A percentile compares a stretch with the other conserved stretches of the same genome.
Evolutionary conservation across 2,888 invertebrate species (phyloP).

Genomic region (Miltochrista miniata): DNA sequence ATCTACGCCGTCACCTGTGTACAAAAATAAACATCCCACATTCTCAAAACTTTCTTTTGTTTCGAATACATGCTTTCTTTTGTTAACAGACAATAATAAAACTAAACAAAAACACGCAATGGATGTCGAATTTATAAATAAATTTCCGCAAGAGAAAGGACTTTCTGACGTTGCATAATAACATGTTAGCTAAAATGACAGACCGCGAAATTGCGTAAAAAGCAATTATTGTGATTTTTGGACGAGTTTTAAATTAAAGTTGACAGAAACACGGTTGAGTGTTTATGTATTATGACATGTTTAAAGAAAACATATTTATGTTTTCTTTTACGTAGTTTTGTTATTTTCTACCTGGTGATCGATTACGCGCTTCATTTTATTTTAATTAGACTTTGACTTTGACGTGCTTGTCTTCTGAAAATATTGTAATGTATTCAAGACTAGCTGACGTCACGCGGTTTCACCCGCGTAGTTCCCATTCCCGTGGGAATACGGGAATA

Average conservation of each 20-base stretch:
- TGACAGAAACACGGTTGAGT: constrained; percentile 35
- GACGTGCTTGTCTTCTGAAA: not conserved
- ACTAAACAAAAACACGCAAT: constrained; percentile 7
- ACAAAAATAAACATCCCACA: constrained; percentile 20
- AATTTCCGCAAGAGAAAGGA: constrained; percentile 39
- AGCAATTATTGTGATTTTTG: constrained; percentile 59
- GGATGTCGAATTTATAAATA: constrained; percentile 32
- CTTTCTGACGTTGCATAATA: constrained; percentile 38
- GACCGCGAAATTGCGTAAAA: constrained; percentile 68
- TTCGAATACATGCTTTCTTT: constrained; percentile 18
- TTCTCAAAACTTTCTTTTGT: constrained; percentile 10
- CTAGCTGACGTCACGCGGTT: no score
- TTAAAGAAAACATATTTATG: no score
- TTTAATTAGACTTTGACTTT: not conserved
- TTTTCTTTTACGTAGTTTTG: constrained; percentile 30
- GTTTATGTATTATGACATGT: constrained; percentile 41
- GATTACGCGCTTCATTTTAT: not conserved
- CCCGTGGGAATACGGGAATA: no score
- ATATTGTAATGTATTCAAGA: not conserved
- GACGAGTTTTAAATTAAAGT: constrained; percentile 44
- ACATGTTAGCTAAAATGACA: constrained; percentile 64
- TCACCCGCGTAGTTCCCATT: no score
- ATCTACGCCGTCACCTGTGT: constrained; percentile 27
- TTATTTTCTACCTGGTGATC: constrained; percentile 7
- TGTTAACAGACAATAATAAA: not conserved